These are phyloP conservation scores for Pseudochirops corinnae DNA, from an alignment of 2,797 vertebrate species.

Conservation along the genomic window DNA sequence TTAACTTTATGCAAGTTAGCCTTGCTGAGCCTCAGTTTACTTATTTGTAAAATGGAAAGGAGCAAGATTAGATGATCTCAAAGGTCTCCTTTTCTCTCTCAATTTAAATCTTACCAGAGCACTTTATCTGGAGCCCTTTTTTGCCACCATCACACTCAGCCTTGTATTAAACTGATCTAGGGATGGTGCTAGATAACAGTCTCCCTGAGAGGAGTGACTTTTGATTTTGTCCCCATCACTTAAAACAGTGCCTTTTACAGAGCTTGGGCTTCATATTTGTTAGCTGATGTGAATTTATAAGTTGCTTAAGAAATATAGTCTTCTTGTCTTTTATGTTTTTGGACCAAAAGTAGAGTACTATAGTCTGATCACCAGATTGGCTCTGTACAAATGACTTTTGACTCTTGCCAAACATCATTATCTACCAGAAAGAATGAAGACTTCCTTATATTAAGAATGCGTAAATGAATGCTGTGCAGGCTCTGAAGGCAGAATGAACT, in stretches of 20 bases:
- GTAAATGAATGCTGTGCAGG: not conserved
- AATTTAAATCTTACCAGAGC: not conserved
- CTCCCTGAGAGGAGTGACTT: not conserved
- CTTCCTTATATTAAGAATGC: not conserved
- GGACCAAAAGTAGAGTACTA: not conserved
- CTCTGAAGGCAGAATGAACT: not conserved
- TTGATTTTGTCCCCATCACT: not conserved
- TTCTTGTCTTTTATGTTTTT: not conserved
- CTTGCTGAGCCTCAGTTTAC: not conserved
- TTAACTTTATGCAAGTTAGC: not conserved
- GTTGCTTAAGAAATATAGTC: not conserved
- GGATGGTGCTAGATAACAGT: not conserved
- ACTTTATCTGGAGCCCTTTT: not conserved
- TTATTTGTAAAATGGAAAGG: not conserved
- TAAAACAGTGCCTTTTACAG: not conserved
- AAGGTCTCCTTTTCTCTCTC: not conserved
- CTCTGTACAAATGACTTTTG: not conserved
- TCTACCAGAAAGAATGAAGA: not conserved
- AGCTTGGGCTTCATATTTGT: not conserved
- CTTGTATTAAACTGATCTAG: not conserved
- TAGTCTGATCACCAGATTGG: not conserved
- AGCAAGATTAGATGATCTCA: not conserved
- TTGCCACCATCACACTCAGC: not conserved
- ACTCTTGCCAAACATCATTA: not conserved
- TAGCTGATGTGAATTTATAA: not conserved